These are phyloP conservation scores for Heliconius nattereri DNA, from an alignment of 1,140 invertebrate genomes.

Conservation along the genomic window DNA sequence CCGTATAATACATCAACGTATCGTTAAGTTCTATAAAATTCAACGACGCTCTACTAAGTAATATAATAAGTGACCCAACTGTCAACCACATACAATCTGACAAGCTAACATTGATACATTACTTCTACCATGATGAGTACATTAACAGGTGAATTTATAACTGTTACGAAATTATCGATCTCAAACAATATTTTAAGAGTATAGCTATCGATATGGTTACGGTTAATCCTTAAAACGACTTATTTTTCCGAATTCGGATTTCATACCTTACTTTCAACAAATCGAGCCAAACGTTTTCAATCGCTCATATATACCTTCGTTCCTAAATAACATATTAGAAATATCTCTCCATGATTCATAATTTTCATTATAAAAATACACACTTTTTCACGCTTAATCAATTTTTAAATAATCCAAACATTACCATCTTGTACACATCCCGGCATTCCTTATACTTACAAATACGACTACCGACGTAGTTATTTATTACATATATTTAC, in stretches of 20 bases:
- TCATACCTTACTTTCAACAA: slow-evolving; percentile 57
- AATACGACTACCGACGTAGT: slow-evolving; percentile 68
- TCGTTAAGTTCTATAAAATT: slow-evolving; percentile 70
- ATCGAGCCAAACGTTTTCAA: slow-evolving; percentile 48
- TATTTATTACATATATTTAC: slow-evolving; percentile 65
- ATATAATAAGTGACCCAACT: slow-evolving; percentile 71
- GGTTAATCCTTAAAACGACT: slow-evolving; percentile 59
- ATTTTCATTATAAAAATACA: slow-evolving; percentile 78
- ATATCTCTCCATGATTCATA: slow-evolving; percentile 57
- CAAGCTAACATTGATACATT: slow-evolving; percentile 78
- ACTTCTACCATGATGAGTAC: slow-evolving; percentile 76
- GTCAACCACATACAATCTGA: slow-evolving; percentile 75
- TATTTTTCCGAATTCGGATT: slow-evolving; percentile 61
- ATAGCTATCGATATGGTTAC: slow-evolving; percentile 77
- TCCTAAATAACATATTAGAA: slow-evolving; percentile 69
- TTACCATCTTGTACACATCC: slow-evolving; percentile 59
- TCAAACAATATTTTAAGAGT: slow-evolving; percentile 74
- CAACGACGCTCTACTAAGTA: slow-evolving; percentile 71
- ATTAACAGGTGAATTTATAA: slow-evolving; percentile 79
- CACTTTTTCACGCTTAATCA: slow-evolving; percentile 60
- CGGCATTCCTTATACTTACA: slow-evolving; percentile 69
- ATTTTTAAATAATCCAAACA: slow-evolving; percentile 44
- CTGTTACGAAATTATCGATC: slow-evolving; percentile 68
- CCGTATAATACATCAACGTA: slow-evolving; percentile 59
- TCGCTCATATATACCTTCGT: slow-evolving; percentile 57